phyloP scores from a whole-genome alignment of 2,888 invertebrate species.

The Seladonia tumulorum region DNA sequence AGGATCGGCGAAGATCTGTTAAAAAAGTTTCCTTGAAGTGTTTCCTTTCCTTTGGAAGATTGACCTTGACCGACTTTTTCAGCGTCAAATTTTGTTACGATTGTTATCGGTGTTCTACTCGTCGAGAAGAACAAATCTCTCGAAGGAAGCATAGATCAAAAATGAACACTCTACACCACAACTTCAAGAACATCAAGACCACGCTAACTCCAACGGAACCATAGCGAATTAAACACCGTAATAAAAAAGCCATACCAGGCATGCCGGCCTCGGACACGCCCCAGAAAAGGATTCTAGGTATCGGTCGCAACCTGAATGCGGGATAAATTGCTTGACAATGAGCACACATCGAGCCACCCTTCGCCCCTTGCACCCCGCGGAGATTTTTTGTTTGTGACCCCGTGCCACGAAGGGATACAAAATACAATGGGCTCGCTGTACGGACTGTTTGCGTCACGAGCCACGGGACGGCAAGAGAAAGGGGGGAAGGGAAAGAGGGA shows the following conservation, averaged over 20 bases:
- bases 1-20: too few relatives aligned
- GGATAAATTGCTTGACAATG: slow-evolving; percentile 71
- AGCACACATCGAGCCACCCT: slow-evolving; percentile 26
- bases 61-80: too few relatives aligned
- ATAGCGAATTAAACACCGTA: slow-evolving; percentile 44
- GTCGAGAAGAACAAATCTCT: too few relatives aligned
- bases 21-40: too few relatives aligned
- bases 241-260: slow-evolving; percentile 38
- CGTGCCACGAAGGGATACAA: slow-evolving; percentile 32
- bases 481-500: not conserved
- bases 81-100: too few relatives aligned
- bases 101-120: too few relatives aligned
- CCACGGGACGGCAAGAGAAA: slow-evolving; percentile 17
- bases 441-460: slow-evolving; percentile 38
- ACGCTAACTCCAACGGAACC: not conserved
- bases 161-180: too few relatives aligned
- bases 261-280: not conserved
- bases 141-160: too few relatives aligned
- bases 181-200: too few relatives aligned
- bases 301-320: slow-evolving; percentile 60
- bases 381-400: slow-evolving; percentile 44
- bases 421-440: slow-evolving; percentile 35
- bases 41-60: too few relatives aligned
- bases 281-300: slow-evolving; percentile 42
- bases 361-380: not conserved